Evolutionary conservation across 2,888 invertebrate species (phyloP), one percentile per base, ranked within the genome.

Genomic region (Protophormia terraenovae): DNA sequence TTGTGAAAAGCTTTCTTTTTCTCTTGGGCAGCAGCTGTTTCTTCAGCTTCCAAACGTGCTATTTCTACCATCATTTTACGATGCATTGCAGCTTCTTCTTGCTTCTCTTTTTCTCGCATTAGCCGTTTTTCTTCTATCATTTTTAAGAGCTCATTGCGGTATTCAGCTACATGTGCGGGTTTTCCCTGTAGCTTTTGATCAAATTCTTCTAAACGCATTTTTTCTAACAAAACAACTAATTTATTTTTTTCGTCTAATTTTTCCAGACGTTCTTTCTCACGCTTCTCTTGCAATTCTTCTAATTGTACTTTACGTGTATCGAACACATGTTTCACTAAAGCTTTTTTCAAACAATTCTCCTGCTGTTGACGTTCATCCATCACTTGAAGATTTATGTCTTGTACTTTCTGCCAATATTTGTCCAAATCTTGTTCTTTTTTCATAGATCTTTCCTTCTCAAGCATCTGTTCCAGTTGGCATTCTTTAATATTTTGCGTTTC

Each of bases 391-490:
- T 89, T 87, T 0, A 86, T 87, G 2, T 88, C 78, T n/a, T 90
- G 88, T 7, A 91, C 88, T 14, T 88, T 73, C 3, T 82, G 16
- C 92, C 92, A 92, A 64, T 89, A 89, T 1, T 86, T 86, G 0
- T 91, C 90, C 7, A 88, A 47, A 24, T 90, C 87, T 35, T 88
- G 87, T 10, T 90, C 88, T 0, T 87, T 87, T 0, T 76, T 79
- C n/a, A 87, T 53, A n/a, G 87, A 86, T 1, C 90, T 88, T 24
- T 87, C 77, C 22, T 89, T 90, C n/a, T 92, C 91, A 12, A 88
- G 83, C 29, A 92, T 92, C 78, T 92, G 92, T 64, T 91, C 89
- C 77, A 89, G 87, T 66, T 90, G 91, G n/a, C 90, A 89, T 14
- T 88, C 76, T 47, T 89, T 89, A 0, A 88, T 88, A 16, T 91